Base-by-base conservation (phyloP, 2,113 vertebrate species). In the Callipepla californica region DNA sequence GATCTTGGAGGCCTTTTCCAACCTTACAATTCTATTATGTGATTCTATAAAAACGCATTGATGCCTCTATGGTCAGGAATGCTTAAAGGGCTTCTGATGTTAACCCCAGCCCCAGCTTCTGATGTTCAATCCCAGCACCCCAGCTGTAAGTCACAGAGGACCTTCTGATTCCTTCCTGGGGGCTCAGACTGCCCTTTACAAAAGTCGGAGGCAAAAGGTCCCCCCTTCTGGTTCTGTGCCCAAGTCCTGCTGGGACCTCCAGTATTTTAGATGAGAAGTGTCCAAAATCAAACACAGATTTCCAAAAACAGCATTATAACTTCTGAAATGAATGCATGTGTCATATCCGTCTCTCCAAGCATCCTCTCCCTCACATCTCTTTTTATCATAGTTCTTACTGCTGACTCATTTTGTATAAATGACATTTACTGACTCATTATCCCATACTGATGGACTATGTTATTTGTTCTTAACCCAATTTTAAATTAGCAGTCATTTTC, bases 401-500 rank as follows among this genome's bases (percentile, higher is more conserved):
- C 6, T 59, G 61, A 48, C 6, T 63, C n/a, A 19, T 53, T 90
- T 90, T 72, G 44, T 69, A 1, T 62, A 79, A 73, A 21, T 51
- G 68, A 58, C 68, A 84, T 69, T 90, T 90, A 55, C 32, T 14
- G 38, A 59, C 36, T 86, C 11, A 0, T 11, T 57, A 74, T 53
- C 51, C 5, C 1, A 7, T 14, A 26, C 53, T 78, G 85, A 80
- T 48, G 68, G 61, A 65, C 58, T 65, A 6, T 20, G 44, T 81
- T 78, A 26, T 90, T 91, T 87, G 83, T 47, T 83, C 58, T 92
- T 90, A 90, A 78, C 38, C 85, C 80, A 73, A 75, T 92, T 95
- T 87, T 58, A 86, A 86, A 16, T 65, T 51, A 73, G 72, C 74
- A 79, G 20, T 44, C 21, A 55, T 92, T 93, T 95, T 90, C 79